Conservation (phyloP, 2,113 vertebrate species). For the Pachypanchax playfairii region DNA sequence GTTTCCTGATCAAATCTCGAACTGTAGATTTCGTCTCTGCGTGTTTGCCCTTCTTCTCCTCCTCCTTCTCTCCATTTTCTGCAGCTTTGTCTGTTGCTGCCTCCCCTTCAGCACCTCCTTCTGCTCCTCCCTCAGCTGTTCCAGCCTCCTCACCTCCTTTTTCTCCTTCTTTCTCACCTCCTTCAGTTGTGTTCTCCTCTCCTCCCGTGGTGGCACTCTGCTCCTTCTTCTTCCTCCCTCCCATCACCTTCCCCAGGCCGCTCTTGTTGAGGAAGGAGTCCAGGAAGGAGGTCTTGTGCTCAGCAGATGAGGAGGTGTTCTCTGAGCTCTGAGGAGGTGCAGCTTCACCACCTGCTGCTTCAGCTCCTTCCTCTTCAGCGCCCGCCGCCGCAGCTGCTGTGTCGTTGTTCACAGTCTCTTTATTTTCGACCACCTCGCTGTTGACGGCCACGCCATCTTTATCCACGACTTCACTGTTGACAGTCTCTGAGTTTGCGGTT, state of each 20-base stretch:
- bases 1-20: constrained; percentile 80
- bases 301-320: constrained; percentile 53
- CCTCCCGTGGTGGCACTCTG: constrained; percentile 26
- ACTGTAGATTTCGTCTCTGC: constrained; percentile 76
- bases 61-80: constrained; percentile 71
- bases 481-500: constrained; percentile 60
- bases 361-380: constrained; percentile 38
- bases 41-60: constrained; percentile 74
- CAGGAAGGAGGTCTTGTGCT: constrained; percentile 79
- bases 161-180: constrained; percentile 65
- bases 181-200: constrained; percentile 62
- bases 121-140: constrained; percentile 43
- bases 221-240: constrained; percentile 80
- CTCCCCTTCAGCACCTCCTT: constrained; percentile 59
- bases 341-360: constrained; percentile 25
- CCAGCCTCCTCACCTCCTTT: constrained; percentile 61
- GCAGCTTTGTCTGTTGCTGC: constrained; percentile 63
- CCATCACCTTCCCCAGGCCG: constrained; percentile 82
- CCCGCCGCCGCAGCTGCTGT: constrained; percentile 19
- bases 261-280: constrained; percentile 83
- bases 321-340: constrained; percentile 64
- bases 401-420: constrained; percentile 68
- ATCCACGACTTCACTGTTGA: constrained; percentile 48
- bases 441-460: constrained; percentile 51
- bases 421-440: constrained; percentile 59